phyloP scores from a whole-genome alignment of 2,113 vertebrate species.

The Hyperoodon ampullatus region DNA sequence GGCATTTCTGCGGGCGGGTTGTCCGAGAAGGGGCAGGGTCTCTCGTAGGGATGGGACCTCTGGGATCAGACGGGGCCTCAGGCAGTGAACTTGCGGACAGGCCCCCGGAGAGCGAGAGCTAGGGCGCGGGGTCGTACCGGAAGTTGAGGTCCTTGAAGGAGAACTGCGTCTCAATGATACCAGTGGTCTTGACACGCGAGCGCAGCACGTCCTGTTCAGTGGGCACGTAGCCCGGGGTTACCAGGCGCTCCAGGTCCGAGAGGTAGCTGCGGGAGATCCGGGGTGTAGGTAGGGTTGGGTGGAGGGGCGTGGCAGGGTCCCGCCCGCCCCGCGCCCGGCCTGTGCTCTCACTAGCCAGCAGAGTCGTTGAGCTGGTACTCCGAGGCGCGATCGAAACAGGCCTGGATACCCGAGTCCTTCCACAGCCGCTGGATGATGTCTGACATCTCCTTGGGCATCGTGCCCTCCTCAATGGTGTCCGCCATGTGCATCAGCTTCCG shows the following conservation, averaged over 20 bases:
- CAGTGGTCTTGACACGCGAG: slow-evolving; percentile 97
- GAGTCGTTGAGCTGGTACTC: slow-evolving; percentile 99
- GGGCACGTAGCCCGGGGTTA: slow-evolving; percentile 94
- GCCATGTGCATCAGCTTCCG: slow-evolving; percentile 96
- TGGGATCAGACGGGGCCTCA: fast-evolving
- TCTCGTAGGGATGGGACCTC: background rate
- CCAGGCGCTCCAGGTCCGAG: slow-evolving; percentile 93
- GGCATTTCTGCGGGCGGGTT: background rate
- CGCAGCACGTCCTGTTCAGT: slow-evolving; percentile 98
- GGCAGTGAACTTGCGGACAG: fast-evolving
- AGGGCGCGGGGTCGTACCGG: slow-evolving; percentile 84
- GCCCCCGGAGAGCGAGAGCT: fast-evolving
- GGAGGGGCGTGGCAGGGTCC: background rate
- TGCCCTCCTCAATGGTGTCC: slow-evolving; percentile 96
- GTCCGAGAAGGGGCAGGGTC: background rate
- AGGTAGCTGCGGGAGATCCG: slow-evolving; percentile 89
- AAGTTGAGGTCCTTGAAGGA: slow-evolving; percentile 97
- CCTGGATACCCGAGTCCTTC: slow-evolving; percentile 96
- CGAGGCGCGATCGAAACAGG: slow-evolving; percentile 95
- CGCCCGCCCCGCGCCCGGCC: background rate
- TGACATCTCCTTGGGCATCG: slow-evolving; percentile 96
- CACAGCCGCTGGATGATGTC: slow-evolving; percentile 96
- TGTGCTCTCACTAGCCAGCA: slow-evolving; percentile 92
- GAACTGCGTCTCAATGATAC: slow-evolving; percentile 97
- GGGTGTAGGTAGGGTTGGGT: background rate